phyloP scores from a whole-genome alignment of 2,888 invertebrate species.

The Acanthacorydalis orientalis region DNA sequence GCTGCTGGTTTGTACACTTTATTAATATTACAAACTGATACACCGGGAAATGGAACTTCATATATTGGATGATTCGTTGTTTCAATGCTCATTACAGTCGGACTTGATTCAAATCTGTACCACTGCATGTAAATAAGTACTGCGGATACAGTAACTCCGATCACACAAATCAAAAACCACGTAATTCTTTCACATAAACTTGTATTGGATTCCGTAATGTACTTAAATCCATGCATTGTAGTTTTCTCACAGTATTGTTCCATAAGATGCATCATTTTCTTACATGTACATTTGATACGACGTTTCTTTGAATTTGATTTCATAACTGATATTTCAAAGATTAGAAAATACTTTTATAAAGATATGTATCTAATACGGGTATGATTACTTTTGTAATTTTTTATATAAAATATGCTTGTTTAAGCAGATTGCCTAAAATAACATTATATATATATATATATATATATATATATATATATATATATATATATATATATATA shows the following conservation, averaged over 20 bases:
- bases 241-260: conserved; percentile 14
- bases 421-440: too few relatives aligned
- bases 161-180: conserved; percentile 8
- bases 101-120: conserved; percentile 15
- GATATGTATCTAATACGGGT: too few relatives aligned
- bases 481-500: too few relatives aligned
- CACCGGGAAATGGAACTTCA: conserved; percentile 8
- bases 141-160: conserved; percentile 7
- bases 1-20: conserved; percentile 6
- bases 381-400: too few relatives aligned
- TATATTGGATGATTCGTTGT: conserved; percentile 6
- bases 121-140: conserved; percentile 15
- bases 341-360: too few relatives aligned
- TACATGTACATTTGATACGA: background rate
- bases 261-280: background rate
- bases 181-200: conserved; percentile 8
- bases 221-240: conserved; percentile 14
- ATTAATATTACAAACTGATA: conserved; percentile 9
- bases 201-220: conserved; percentile 12
- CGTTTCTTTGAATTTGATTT: too few relatives aligned
- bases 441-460: too few relatives aligned
- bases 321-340: too few relatives aligned
- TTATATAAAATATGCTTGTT: too few relatives aligned
- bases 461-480: too few relatives aligned
- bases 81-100: conserved; percentile 15